A percentile compares a stretch with the other conserved stretches of the same genome.
phyloP scores from a whole-genome alignment of 1,140 invertebrate genomes.

The Nephila pilipes region DNA sequence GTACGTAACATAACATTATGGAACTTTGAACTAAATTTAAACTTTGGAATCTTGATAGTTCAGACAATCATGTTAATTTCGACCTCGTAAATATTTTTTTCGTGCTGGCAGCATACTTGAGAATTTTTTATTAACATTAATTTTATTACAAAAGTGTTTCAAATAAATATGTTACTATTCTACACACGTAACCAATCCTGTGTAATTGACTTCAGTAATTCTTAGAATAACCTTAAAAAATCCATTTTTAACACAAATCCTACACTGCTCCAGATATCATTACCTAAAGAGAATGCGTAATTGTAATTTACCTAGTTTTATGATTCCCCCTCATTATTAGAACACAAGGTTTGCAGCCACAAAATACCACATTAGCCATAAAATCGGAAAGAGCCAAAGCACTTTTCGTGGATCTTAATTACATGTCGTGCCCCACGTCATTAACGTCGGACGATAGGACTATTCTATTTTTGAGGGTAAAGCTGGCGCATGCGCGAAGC shows the following conservation, averaged over 20 bases:
- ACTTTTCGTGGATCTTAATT: conserved; percentile 59
- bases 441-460: conserved; percentile 30
- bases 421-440: conserved; percentile 55
- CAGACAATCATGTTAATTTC: no score
- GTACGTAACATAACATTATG: no score
- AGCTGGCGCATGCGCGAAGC: background rate
- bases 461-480: conserved; percentile 5
- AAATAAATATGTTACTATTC: no score
- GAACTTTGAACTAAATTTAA: no score
- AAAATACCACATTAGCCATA: conserved; percentile 30
- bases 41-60: no score
- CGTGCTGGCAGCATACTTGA: no score
- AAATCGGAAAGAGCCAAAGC: conserved; percentile 10
- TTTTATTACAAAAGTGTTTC: no score
- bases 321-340: background rate
- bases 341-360: conserved; percentile 1
- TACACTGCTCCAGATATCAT: no score
- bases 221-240: background rate
- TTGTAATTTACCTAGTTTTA: conserved; percentile 10
- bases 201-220: no score
- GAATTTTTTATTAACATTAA: no score
- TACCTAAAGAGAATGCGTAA: background rate
- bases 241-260: background rate
- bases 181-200: no score
- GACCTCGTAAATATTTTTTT: no score